phyloP scores from a whole-genome alignment of 2,888 invertebrate genomes.

The Diarsia rubi region DNA sequence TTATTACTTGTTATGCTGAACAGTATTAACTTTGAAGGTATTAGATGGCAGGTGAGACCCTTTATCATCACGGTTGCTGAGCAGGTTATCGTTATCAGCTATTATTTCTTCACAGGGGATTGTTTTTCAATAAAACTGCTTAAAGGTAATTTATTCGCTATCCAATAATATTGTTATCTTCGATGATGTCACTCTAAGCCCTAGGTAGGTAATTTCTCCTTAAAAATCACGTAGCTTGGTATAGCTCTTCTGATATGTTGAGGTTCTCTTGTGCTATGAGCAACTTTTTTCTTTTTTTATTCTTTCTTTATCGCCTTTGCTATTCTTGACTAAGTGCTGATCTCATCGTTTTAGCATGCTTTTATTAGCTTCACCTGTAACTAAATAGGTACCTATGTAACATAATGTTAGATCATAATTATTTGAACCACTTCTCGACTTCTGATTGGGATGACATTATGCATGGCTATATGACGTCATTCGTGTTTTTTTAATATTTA shows the following conservation, averaged over 20 bases:
- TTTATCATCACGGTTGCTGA: constrained; percentile 36
- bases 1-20: neutral
- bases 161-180: constrained; percentile 31
- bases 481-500: too few relatives aligned
- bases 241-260: neutral
- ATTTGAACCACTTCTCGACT: neutral
- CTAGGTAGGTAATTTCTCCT: constrained; percentile 1
- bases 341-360: neutral
- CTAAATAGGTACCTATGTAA: neutral
- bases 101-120: constrained; percentile 35
- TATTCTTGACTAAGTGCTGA: neutral
- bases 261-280: neutral
- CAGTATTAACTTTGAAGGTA: neutral
- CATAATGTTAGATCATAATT: neutral
- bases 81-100: constrained; percentile 29
- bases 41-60: neutral
- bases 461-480: too few relatives aligned
- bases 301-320: neutral
- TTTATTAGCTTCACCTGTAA: neutral
- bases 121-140: constrained; percentile 29
- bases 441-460: neutral
- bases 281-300: too few relatives aligned
- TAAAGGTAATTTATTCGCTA: neutral
- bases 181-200: constrained; percentile 22
- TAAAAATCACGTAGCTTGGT: constrained; percentile 13